phyloP scores from a whole-genome alignment of 2,888 invertebrate species.

The Drosophila kanekoi region DNA sequence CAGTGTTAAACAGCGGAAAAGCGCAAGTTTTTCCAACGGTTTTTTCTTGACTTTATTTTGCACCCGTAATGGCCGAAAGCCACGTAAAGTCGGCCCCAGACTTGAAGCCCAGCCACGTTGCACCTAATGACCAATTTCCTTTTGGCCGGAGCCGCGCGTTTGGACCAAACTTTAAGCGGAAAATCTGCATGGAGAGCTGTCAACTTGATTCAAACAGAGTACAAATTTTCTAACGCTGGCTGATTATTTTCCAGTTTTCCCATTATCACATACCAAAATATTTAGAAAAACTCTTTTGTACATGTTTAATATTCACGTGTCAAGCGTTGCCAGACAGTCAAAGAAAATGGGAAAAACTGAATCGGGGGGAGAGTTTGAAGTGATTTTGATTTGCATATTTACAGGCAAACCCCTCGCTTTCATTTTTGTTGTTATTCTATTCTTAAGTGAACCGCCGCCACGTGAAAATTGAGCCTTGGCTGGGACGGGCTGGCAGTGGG shows the following conservation, averaged over 20 bases:
- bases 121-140: constrained; percentile 82
- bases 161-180: constrained; percentile 35
- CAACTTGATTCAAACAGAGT: constrained; percentile 12
- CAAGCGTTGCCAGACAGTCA: constrained; percentile 23
- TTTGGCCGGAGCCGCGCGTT: constrained; percentile 18
- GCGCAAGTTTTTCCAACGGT: constrained; percentile 72
- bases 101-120: constrained; percentile 34
- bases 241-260: constrained; percentile 31
- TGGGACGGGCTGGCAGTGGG: too few relatives aligned
- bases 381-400: constrained; percentile 56
- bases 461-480: constrained; percentile 23
- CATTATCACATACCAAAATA: constrained; percentile 6
- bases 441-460: constrained; percentile 39
- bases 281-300: constrained; percentile 27
- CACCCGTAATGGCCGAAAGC: constrained; percentile 64
- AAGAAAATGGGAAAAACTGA: background rate
- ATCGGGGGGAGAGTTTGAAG: background rate
- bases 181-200: constrained; percentile 32
- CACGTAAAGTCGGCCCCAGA: constrained; percentile 60
- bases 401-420: constrained; percentile 14
- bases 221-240: constrained; percentile 1
- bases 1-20: constrained; percentile 69
- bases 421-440: constrained; percentile 26
- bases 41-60: constrained; percentile 40
- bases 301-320: constrained; percentile 62